Percentiles rank a stretch among this genome's conserved stretches.
Evolutionary conservation across 1,140 invertebrate genomes (phyloP).

Genomic region (Drosophila kanapiae): DNA sequence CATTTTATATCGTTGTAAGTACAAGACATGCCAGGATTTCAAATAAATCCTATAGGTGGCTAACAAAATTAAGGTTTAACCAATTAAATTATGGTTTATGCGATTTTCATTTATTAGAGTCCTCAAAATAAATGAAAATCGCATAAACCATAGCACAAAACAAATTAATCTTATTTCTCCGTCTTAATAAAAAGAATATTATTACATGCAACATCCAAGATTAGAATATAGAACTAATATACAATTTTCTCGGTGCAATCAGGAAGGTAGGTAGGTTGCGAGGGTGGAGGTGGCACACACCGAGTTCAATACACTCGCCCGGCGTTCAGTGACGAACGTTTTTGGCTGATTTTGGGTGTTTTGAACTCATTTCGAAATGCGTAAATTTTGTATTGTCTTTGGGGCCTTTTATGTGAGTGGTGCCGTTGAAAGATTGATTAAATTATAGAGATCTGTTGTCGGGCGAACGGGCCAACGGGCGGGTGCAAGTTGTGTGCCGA

Average conservation of each 20-base stretch:
- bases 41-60: too few species aligned
- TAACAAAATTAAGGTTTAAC: too few species aligned
- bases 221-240: neutral
- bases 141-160: neutral
- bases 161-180: neutral
- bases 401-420: slow-evolving; percentile 17
- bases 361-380: slow-evolving; percentile 59
- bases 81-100: too few species aligned
- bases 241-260: slow-evolving; percentile 14
- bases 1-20: too few species aligned
- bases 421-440: slow-evolving; percentile 66
- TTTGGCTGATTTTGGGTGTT: slow-evolving; percentile 32
- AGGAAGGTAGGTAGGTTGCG: slow-evolving; percentile 26
- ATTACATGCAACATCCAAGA: neutral
- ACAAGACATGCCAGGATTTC: too few species aligned
- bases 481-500: slow-evolving; percentile 7
- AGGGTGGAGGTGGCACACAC: slow-evolving; percentile 34
- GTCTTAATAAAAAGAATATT: neutral
- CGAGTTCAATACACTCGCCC: slow-evolving; percentile 75
- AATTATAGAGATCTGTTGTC: slow-evolving; percentile 56
- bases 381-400: slow-evolving; percentile 49
- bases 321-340: slow-evolving; percentile 47
- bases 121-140: neutral
- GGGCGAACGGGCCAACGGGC: neutral
- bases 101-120: too few species aligned